phyloP scores from a whole-genome alignment of 2,797 vertebrate genomes.

The Gallirallus australis region DNA sequence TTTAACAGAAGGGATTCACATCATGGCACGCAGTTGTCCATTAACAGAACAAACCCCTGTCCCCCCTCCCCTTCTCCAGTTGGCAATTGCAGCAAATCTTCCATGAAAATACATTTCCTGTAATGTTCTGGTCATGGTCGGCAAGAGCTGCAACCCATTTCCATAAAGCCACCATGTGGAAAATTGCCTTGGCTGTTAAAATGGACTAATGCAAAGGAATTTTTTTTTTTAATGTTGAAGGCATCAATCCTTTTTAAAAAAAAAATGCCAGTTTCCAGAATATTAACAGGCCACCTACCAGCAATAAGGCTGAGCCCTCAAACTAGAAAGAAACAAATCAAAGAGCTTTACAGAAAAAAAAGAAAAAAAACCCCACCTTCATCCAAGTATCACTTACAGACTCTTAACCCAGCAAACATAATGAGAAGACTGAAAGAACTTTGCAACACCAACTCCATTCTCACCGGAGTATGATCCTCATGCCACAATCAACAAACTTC shows the following conservation, averaged over 20 bases:
- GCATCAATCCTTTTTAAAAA: conserved; percentile 46
- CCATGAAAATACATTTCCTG: conserved; percentile 91
- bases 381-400: neutral
- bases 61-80: conserved; percentile 79
- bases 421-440: neutral
- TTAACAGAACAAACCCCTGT: conserved; percentile 81
- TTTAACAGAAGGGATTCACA: conserved; percentile 75
- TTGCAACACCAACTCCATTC: neutral
- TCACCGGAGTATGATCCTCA: neutral
- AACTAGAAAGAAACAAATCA: conserved; percentile 23
- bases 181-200: conserved; percentile 88
- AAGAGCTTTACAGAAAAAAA: neutral
- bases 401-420: neutral
- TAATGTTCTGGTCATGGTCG: conserved; percentile 85
- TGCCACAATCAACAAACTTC: neutral
- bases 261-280: conserved; percentile 29
- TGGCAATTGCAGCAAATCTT: conserved; percentile 89
- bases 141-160: conserved; percentile 77
- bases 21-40: conserved; percentile 86
- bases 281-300: conserved; percentile 52
- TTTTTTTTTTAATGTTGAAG: conserved; percentile 19
- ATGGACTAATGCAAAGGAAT: conserved; percentile 81
- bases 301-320: conserved; percentile 3
- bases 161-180: conserved; percentile 88
- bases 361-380: neutral